phyloP scores from a whole-genome alignment of 2,797 vertebrate species.

The Chaenodraco wilsoni region DNA sequence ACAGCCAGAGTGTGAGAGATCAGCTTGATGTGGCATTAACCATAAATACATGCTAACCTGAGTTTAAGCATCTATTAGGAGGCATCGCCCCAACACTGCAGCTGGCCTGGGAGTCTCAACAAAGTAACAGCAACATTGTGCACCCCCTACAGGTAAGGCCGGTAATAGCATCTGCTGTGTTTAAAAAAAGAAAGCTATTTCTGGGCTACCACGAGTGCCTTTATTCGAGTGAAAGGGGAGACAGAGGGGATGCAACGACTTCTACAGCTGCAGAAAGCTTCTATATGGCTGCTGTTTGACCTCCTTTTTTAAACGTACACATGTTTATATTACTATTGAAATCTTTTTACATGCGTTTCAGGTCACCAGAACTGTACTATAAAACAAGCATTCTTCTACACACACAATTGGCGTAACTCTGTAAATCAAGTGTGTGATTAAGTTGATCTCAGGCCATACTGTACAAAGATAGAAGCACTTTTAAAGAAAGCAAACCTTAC shows the following conservation, averaged over 20 bases:
- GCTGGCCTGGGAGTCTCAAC: background rate
- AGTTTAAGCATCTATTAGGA: slow-evolving; percentile 3
- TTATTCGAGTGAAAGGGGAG: no score
- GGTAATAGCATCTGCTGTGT: background rate
- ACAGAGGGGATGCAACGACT: background rate
- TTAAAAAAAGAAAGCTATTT: no score
- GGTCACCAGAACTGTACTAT: background rate
- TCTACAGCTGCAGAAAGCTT: background rate
- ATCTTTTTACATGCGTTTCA: no score
- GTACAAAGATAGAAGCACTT: background rate
- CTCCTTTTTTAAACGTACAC: background rate
- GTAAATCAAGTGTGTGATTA: background rate
- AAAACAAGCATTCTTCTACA: background rate
- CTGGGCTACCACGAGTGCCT: no score
- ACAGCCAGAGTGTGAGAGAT: slow-evolving; percentile 4
- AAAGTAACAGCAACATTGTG: background rate
- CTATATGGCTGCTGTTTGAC: background rate
- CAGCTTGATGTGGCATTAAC: background rate
- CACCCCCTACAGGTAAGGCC: slow-evolving; percentile 1
- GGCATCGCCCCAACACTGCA: background rate
- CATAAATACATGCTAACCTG: background rate
- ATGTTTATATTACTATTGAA: background rate
- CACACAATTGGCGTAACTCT: background rate
- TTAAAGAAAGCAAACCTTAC: background rate
- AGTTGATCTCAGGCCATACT: background rate